Conservation (phyloP, 2,888 invertebrate species). For the Embidobia sp. region DNA sequence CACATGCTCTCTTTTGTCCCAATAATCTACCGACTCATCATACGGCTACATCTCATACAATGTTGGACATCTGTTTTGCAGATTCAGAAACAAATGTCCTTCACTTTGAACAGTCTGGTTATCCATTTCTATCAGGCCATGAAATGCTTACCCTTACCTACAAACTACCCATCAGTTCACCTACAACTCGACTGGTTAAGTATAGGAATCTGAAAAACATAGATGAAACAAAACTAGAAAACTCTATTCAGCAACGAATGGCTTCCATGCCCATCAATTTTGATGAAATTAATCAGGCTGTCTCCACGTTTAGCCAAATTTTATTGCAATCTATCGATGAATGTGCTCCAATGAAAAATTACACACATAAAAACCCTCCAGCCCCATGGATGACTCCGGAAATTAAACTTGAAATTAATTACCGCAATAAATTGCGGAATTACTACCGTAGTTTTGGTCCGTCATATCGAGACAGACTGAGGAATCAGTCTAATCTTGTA, state of each 20-base stretch:
- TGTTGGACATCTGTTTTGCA: neutral
- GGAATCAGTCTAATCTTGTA: neutral
- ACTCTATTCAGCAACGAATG: too few species aligned
- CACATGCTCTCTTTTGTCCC: neutral
- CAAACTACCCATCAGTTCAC: neutral
- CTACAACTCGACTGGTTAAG: neutral
- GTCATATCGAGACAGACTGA: neutral
- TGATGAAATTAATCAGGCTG: neutral
- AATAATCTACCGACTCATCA: neutral
- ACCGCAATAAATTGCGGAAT: constrained; percentile 1
- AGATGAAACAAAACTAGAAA: too few species aligned
- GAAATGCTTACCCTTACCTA: too few species aligned
- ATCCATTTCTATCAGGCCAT: constrained; percentile 4
- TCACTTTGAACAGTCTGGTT: neutral
- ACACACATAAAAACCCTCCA: neutral
- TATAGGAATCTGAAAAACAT: neutral
- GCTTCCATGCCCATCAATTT: neutral
- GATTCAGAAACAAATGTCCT: neutral
- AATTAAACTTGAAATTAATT: neutral
- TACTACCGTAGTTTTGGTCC: neutral
- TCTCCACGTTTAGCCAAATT: neutral
- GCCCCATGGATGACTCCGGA: constrained; percentile 2
- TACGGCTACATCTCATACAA: neutral
- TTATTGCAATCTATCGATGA: neutral
- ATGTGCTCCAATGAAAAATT: neutral